These are phyloP conservation scores for Teleopsis dalmanni DNA, from an alignment of 1,140 invertebrate species.

Conservation along the genomic window DNA sequence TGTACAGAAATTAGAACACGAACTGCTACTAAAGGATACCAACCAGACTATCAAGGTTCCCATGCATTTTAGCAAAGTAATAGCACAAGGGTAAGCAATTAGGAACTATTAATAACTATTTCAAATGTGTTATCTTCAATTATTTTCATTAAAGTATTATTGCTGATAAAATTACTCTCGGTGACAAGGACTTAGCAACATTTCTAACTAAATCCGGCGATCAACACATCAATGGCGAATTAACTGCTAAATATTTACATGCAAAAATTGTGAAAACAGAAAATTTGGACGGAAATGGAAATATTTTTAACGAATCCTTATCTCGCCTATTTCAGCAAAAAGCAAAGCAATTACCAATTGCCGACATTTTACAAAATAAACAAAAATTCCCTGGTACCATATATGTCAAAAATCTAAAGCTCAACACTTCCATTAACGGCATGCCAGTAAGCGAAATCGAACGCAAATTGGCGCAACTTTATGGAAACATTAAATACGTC, in stretches of 20 bases:
- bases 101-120: not conserved
- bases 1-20: slow-evolving; percentile 33
- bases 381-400: slow-evolving; percentile 36
- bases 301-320: slow-evolving; percentile 20
- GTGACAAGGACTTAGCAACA: not conserved
- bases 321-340: slow-evolving; percentile 20
- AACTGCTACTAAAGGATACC: slow-evolving; percentile 33
- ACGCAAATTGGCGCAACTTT: slow-evolving; percentile 30
- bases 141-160: not conserved
- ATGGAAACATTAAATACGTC: slow-evolving; percentile 36
- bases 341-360: slow-evolving; percentile 5
- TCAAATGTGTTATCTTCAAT: not conserved
- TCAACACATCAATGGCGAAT: slow-evolving; percentile 1
- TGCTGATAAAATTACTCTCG: not conserved
- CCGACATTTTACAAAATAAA: slow-evolving; percentile 7
- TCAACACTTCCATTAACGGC: slow-evolving; percentile 25
- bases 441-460: slow-evolving; percentile 21
- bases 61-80: slow-evolving; percentile 17
- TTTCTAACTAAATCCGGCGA: slow-evolving; percentile 2
- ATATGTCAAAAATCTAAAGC: slow-evolving; percentile 36
- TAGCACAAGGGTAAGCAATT: slow-evolving; percentile 3
- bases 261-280: slow-evolving; percentile 9
- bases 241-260: slow-evolving; percentile 18
- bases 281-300: slow-evolving; percentile 17
- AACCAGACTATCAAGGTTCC: slow-evolving; percentile 40